Evolutionary conservation across 2,888 invertebrate species (phyloP).

Genomic region (Sarcophaga subvicina): DNA sequence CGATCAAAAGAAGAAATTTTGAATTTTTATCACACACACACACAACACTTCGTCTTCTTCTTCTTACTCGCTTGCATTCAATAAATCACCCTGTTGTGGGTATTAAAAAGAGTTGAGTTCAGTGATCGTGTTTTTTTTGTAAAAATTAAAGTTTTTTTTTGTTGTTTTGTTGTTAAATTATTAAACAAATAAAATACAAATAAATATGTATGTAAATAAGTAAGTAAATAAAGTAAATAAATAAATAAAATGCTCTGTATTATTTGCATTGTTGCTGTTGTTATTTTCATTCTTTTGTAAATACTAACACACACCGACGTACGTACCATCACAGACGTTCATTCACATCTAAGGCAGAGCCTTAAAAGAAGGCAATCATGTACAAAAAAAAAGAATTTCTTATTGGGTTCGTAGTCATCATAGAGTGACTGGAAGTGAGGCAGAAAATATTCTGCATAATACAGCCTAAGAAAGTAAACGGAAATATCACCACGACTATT

Average conservation of each 20-base stretch:
- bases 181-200: constrained; percentile 32
- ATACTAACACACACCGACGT: background rate
- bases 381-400: too few relatives aligned
- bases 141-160: background rate
- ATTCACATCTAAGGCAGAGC: too few relatives aligned
- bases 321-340: background rate
- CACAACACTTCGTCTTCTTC: too few relatives aligned
- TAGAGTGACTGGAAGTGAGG: too few relatives aligned
- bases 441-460: too few relatives aligned
- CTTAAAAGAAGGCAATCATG: too few relatives aligned
- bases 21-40: background rate
- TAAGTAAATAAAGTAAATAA: constrained; percentile 21
- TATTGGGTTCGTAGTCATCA: too few relatives aligned
- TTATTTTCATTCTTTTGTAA: too few relatives aligned
- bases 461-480: too few relatives aligned
- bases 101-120: constrained; percentile 22
- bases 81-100: constrained; percentile 30
- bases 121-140: constrained; percentile 50
- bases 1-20: background rate
- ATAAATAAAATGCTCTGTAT: constrained; percentile 1
- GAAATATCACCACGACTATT: too few relatives aligned
- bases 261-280: too few relatives aligned
- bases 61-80: background rate
- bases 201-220: constrained; percentile 13
- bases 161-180: constrained; percentile 10